A percentile compares a stretch with the other conserved stretches of the same genome.
phyloP scores from a whole-genome alignment of 2,888 invertebrate species.

The Lacanobia oleracea region DNA sequence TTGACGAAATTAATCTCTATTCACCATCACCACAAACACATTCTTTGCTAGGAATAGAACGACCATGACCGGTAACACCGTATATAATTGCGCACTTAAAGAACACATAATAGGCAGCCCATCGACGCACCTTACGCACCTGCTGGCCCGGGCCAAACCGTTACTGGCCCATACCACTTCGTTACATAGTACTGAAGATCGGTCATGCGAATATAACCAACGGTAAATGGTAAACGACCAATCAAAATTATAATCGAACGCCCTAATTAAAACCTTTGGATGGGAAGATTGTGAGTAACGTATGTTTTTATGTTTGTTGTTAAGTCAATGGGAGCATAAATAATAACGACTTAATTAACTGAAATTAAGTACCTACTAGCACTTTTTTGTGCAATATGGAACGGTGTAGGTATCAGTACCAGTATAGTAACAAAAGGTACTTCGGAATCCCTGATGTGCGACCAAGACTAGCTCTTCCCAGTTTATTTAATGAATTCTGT shows the following conservation, averaged over 20 bases:
- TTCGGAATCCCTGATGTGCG: not conserved
- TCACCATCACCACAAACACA: slow-evolving; percentile 1
- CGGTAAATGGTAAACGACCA: slow-evolving; percentile 49
- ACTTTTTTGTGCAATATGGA: not conserved
- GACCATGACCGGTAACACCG: slow-evolving; percentile 20
- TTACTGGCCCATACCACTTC: slow-evolving; percentile 54
- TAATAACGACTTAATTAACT: slow-evolving; percentile 5
- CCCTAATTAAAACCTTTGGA: slow-evolving; percentile 38
- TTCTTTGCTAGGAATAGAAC: not conserved
- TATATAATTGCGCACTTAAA: slow-evolving; percentile 39
- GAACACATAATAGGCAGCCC: slow-evolving; percentile 21
- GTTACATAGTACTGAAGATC: slow-evolving; percentile 53
- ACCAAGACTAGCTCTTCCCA: not conserved
- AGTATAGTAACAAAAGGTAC: too few species aligned
- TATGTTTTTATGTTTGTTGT: slow-evolving; percentile 12
- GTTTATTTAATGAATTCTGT: not conserved
- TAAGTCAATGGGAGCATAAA: slow-evolving; percentile 20
- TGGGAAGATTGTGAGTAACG: not conserved
- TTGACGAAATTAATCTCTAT: not conserved
- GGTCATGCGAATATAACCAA: slow-evolving; percentile 57
- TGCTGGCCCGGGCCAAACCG: slow-evolving; percentile 56
- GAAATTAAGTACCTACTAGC: not conserved
- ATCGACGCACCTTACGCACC: slow-evolving; percentile 60
- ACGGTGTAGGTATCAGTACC: too few species aligned
- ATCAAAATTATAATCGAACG: slow-evolving; percentile 26